Percentiles rank a stretch among this genome's conserved stretches.
These are phyloP conservation scores for Scomber scombrus DNA, from an alignment of 2,113 vertebrate species.

Conservation along the genomic window DNA sequence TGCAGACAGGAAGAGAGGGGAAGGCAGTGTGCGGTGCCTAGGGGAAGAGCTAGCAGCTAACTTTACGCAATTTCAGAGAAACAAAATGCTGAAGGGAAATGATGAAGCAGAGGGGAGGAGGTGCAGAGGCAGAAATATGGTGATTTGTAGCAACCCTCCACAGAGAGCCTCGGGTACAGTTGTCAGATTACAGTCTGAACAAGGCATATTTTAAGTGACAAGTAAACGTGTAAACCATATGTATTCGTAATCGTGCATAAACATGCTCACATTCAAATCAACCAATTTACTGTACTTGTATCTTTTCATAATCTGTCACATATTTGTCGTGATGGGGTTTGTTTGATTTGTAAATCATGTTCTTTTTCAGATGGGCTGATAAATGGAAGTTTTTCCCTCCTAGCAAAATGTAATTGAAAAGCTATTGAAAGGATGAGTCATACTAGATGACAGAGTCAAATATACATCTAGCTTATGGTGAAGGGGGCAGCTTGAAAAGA, in stretches of 20 bases:
- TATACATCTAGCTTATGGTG: conserved; percentile 12
- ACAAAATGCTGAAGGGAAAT: conserved; percentile 73
- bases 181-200: conserved; percentile 59
- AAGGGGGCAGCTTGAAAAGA: conserved; percentile 40
- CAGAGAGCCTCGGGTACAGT: conserved; percentile 52
- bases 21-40: conserved; percentile 21
- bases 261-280: conserved; percentile 4
- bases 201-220: conserved; percentile 29
- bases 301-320: not conserved
- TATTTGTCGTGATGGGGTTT: not conserved
- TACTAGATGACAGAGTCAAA: conserved; percentile 35
- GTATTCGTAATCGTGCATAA: conserved; percentile 15
- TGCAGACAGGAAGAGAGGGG: conserved; percentile 6
- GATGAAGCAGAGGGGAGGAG: conserved; percentile 27
- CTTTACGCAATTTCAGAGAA: conserved; percentile 62
- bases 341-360: not conserved
- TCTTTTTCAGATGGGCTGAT: conserved; percentile 17
- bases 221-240: not conserved
- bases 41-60: conserved; percentile 61
- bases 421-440: conserved; percentile 51
- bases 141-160: conserved; percentile 58
- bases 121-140: conserved; percentile 31
- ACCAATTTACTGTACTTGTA: not conserved
- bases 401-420: conserved; percentile 23
- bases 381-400: conserved; percentile 15